phyloP scores from a whole-genome alignment of 2,113 vertebrate species.

The Dasyornis broadbenti region DNA sequence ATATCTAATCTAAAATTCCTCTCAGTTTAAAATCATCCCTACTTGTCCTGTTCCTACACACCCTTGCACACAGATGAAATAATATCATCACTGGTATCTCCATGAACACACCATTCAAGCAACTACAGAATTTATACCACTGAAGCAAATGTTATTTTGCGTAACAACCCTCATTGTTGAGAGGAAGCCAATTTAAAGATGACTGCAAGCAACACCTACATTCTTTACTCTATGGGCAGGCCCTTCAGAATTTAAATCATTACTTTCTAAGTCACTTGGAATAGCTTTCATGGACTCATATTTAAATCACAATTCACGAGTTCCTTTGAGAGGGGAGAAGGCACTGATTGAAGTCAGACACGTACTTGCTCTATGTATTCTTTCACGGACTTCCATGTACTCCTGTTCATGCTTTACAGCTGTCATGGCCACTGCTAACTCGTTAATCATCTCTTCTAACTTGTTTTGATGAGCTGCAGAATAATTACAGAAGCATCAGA shows the following conservation, averaged over 20 bases:
- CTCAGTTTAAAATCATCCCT: background rate
- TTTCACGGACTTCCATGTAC: slow-evolving; percentile 99
- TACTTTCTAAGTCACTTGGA: background rate
- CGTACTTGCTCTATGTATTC: slow-evolving; percentile 99
- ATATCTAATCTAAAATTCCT: background rate
- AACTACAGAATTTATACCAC: background rate
- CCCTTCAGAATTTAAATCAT: background rate
- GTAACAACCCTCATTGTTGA: background rate
- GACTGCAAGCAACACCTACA: background rate
- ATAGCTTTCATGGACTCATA: background rate
- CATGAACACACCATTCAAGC: background rate
- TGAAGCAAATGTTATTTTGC: background rate
- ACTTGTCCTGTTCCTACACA: too few relatives aligned
- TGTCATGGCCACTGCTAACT: slow-evolving; percentile 95
- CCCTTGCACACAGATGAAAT: background rate
- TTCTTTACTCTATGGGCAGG: background rate
- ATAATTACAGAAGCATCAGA: slow-evolving; percentile 7
- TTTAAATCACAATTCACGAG: background rate
- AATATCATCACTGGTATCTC: background rate
- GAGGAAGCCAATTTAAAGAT: background rate
- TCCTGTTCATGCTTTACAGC: slow-evolving; percentile 98
- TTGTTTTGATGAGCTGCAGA: slow-evolving; percentile 94
- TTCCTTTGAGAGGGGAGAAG: background rate
- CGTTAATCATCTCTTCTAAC: slow-evolving; percentile 99
- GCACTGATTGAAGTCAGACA: background rate